These are phyloP conservation scores for Candoia aspera DNA, from an alignment of 2,113 vertebrate genomes.

Conservation along the genomic window DNA sequence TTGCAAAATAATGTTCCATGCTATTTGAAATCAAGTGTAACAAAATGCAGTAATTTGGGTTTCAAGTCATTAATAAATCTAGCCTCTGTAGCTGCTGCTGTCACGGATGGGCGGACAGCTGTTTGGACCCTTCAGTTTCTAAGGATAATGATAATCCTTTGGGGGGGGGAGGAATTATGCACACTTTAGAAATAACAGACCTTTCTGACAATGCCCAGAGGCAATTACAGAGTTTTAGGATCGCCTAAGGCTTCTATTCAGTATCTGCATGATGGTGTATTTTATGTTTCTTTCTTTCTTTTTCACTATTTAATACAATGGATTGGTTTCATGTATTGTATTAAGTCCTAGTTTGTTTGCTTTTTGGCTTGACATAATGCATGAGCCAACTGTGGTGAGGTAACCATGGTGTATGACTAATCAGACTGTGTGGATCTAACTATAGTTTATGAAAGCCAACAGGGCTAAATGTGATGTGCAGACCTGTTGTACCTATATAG, in stretches of 20 bases:
- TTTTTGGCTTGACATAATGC: background rate
- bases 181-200: slow-evolving; percentile 51
- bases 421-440: background rate
- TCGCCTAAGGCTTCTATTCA: slow-evolving; percentile 13
- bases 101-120: slow-evolving; percentile 43
- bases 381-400: background rate
- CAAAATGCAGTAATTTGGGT: slow-evolving; percentile 49
- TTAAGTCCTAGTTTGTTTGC: background rate
- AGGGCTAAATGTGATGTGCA: background rate
- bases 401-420: background rate
- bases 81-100: slow-evolving; percentile 45
- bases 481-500: background rate
- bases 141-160: slow-evolving; percentile 54
- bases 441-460: background rate
- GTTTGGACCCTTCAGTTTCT: slow-evolving; percentile 44
- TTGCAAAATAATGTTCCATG: slow-evolving; percentile 43
- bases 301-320: background rate
- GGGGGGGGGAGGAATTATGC: slow-evolving; percentile 48
- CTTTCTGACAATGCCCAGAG: slow-evolving; percentile 50
- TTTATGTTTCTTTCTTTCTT: background rate
- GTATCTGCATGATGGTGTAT: background rate
- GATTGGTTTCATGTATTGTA: background rate
- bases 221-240: slow-evolving; percentile 47
- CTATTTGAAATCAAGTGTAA: slow-evolving; percentile 34
- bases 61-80: slow-evolving; percentile 53